phyloP scores from a whole-genome alignment of 2,113 vertebrate genomes.

The Crocuta crocuta region DNA sequence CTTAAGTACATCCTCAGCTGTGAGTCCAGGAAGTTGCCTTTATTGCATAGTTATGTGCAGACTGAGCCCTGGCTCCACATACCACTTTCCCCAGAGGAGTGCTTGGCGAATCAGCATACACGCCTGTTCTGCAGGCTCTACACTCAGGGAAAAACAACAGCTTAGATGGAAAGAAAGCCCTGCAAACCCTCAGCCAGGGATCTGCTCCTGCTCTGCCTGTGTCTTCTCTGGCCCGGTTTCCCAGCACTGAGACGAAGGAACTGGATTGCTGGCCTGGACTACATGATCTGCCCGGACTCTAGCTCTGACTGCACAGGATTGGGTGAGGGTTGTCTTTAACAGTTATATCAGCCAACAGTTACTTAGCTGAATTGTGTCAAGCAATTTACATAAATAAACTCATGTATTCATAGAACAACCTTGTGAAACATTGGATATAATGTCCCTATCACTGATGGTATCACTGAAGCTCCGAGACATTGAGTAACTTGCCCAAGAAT shows the following conservation, averaged over 20 bases:
- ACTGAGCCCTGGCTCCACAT: conserved; percentile 1
- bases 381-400: conserved; percentile 2
- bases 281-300: not conserved
- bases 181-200: not conserved
- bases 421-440: not conserved
- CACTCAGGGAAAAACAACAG: not conserved
- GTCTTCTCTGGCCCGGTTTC: not conserved
- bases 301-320: not conserved
- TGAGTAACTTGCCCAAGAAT: conserved; percentile 25
- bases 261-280: not conserved
- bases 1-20: conserved; percentile 61
- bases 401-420: not conserved
- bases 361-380: not conserved
- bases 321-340: not conserved
- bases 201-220: not conserved
- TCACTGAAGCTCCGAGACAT: not conserved
- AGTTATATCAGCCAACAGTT: not conserved
- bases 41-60: not conserved
- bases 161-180: not conserved
- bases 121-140: not conserved
- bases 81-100: conserved; percentile 48
- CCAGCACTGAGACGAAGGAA: not conserved
- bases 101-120: not conserved
- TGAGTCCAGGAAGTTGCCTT: conserved; percentile 52
- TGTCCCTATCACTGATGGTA: not conserved